Conservation (phyloP, 2,797 vertebrate species). For the Crocidura indochinensis region DNA sequence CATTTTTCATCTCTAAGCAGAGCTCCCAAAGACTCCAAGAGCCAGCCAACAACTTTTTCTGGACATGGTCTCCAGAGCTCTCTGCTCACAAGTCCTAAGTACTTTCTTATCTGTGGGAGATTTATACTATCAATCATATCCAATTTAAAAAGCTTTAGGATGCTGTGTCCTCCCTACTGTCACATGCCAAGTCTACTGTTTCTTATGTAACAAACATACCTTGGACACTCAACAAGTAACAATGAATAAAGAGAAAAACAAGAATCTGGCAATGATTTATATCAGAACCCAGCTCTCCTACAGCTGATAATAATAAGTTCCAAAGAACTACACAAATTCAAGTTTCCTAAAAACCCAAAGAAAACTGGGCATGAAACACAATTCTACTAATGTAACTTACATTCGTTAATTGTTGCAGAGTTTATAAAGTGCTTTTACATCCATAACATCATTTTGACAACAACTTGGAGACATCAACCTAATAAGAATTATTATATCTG, state of each 20-base stretch:
- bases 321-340: slow-evolving; percentile 54
- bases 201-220: slow-evolving; percentile 26
- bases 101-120: not conserved
- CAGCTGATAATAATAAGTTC: slow-evolving; percentile 33
- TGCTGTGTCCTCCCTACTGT: slow-evolving; percentile 48
- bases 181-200: slow-evolving; percentile 23
- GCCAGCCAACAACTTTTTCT: slow-evolving; percentile 5
- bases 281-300: slow-evolving; percentile 30
- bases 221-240: slow-evolving; percentile 6
- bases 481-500: slow-evolving; percentile 28
- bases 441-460: slow-evolving; percentile 63
- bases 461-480: slow-evolving; percentile 21
- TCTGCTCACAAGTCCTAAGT: not conserved
- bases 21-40: slow-evolving; percentile 33
- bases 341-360: slow-evolving; percentile 63
- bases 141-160: slow-evolving; percentile 49
- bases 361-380: slow-evolving; percentile 34
- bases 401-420: slow-evolving; percentile 53
- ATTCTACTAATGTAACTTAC: slow-evolving; percentile 35
- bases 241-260: slow-evolving; percentile 52
- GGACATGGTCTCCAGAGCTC: slow-evolving; percentile 20
- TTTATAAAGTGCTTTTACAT: slow-evolving; percentile 62
- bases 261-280: slow-evolving; percentile 48
- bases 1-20: slow-evolving; percentile 17
- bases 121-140: not conserved